These are phyloP conservation scores for Poeciliopsis retropinna DNA, from an alignment of 2,113 vertebrate species.

Conservation along the genomic window DNA sequence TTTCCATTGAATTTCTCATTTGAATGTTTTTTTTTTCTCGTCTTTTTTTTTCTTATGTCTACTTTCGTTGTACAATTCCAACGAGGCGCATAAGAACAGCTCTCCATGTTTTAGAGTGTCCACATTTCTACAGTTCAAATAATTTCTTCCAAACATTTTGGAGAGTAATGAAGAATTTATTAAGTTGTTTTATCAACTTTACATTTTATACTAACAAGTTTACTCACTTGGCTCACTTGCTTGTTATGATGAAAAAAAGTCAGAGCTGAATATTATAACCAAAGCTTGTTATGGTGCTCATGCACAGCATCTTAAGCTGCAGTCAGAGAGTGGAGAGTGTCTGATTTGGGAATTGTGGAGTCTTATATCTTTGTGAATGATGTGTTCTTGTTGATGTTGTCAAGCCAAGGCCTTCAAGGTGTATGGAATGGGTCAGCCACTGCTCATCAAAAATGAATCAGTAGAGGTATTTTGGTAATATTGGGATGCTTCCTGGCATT, in stretches of 20 bases:
- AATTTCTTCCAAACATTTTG: not conserved
- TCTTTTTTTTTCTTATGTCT: not conserved
- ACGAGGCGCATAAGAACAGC: conserved; percentile 8
- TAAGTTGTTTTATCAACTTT: not conserved
- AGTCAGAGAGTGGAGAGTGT: too few species aligned
- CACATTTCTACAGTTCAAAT: conserved; percentile 23
- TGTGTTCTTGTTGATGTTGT: not conserved
- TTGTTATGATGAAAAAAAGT: too few species aligned
- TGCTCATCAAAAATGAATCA: too few species aligned
- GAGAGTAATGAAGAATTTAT: conserved; percentile 1
- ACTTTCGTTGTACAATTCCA: conserved; percentile 4
- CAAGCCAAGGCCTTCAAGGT: not conserved
- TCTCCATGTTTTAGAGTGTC: conserved; percentile 22
- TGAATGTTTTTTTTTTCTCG: not conserved
- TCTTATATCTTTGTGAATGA: not conserved
- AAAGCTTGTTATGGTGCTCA: too few species aligned
- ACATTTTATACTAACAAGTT: too few species aligned
- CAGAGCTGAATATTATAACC: too few species aligned
- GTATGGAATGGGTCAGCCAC: too few species aligned
- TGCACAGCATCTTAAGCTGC: too few species aligned
- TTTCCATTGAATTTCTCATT: conserved; percentile 29
- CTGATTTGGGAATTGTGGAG: not conserved
- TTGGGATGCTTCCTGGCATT: too few species aligned
- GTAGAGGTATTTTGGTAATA: too few species aligned
- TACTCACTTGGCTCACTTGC: too few species aligned